These are phyloP conservation scores for Podarcis cretensis DNA, from an alignment of 2,113 vertebrate genomes.

Conservation along the genomic window DNA sequence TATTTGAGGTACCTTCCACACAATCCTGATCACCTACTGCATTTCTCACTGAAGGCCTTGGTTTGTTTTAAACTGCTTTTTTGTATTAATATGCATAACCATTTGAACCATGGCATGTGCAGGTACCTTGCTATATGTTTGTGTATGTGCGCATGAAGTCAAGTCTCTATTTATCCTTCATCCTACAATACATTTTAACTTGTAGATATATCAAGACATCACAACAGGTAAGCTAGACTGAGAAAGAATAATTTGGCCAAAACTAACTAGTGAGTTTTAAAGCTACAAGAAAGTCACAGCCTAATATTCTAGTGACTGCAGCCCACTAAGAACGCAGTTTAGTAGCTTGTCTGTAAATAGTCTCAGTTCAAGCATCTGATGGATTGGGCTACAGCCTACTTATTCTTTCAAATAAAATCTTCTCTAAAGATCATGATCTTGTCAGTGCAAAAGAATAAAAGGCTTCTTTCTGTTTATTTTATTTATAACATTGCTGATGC, in stretches of 20 bases:
- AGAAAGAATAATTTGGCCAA: not conserved
- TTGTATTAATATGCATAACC: no score
- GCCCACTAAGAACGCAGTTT: not conserved
- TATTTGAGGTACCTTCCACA: no score
- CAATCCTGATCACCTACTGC: no score
- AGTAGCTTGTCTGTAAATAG: not conserved
- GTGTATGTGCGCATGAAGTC: no score
- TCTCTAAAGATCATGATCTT: not conserved
- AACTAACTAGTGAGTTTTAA: not conserved
- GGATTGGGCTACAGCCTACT: not conserved
- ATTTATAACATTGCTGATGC: not conserved
- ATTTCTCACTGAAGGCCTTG: no score
- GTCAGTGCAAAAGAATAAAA: not conserved
- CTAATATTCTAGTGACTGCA: not conserved
- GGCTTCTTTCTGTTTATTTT: not conserved
- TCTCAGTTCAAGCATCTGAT: not conserved
- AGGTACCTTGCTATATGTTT: no score
- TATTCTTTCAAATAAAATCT: not conserved
- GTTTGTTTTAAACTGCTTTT: no score
- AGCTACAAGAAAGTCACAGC: not conserved
- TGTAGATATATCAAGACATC: not conserved
- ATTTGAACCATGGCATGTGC: no score
- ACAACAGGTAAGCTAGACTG: not conserved
- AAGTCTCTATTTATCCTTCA: no score
- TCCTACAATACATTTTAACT: no score